Evolutionary conservation across 2,888 invertebrate species (phyloP).

Genomic region (Tetragnatha montana): DNA sequence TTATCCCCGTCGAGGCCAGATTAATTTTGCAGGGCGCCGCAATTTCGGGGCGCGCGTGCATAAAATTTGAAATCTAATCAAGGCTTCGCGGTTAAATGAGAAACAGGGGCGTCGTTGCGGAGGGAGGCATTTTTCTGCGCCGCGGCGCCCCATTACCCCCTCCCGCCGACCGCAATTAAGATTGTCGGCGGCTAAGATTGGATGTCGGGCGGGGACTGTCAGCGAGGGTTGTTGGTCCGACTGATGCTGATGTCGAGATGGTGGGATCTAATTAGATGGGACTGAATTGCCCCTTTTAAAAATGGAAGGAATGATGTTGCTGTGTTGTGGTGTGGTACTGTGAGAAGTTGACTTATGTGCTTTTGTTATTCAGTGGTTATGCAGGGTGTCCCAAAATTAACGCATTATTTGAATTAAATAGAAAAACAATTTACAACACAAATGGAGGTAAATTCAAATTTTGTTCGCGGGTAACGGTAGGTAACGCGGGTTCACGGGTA

Average conservation of each 20-base stretch:
- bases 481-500: no score
- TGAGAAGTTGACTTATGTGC: no score
- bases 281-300: no score
- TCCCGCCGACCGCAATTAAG: background rate
- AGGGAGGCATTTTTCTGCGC: background rate
- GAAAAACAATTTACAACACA: no score
- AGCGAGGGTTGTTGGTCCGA: background rate
- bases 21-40: constrained; percentile 67
- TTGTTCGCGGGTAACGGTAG: no score
- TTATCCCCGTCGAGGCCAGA: constrained; percentile 67
- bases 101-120: constrained; percentile 64
- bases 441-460: no score
- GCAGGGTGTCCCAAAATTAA: no score
- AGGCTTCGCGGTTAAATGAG: constrained; percentile 67
- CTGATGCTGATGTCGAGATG: background rate
- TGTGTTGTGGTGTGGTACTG: no score
- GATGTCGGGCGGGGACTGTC: background rate
- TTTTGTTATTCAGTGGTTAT: no score
- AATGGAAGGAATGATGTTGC: no score
- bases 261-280: no score
- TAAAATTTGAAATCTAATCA: constrained; percentile 71
- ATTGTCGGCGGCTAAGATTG: background rate
- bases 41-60: constrained; percentile 69
- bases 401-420: no score
- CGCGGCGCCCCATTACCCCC: background rate